phyloP scores from a whole-genome alignment of 2,797 vertebrate species.

The Forpus xanthops region DNA sequence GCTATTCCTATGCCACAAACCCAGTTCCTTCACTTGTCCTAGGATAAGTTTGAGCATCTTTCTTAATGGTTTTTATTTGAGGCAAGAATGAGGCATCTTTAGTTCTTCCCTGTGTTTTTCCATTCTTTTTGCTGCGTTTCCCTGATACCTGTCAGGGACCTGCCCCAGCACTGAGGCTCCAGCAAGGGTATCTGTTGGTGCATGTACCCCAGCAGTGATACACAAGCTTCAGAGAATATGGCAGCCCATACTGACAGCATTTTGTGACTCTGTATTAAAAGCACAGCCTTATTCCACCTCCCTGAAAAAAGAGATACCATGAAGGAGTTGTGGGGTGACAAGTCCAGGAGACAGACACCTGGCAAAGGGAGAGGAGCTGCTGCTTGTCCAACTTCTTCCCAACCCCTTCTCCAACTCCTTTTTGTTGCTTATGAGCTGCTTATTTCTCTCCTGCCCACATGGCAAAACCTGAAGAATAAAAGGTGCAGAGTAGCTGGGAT shows the following conservation, averaged over 20 bases:
- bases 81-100: neutral
- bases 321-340: neutral
- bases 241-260: fast-evolving
- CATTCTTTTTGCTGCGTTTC: neutral
- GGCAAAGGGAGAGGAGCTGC: neutral
- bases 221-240: neutral
- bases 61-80: neutral
- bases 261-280: neutral
- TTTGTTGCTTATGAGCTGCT: neutral
- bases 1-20: neutral
- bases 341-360: neutral
- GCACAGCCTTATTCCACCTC: neutral
- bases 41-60: neutral
- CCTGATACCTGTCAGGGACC: neutral
- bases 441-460: neutral
- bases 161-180: neutral
- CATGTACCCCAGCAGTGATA: fast-evolving
- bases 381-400: neutral
- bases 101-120: neutral
- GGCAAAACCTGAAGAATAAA: slow-evolving; percentile 60
- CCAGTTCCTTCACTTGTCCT: neutral
- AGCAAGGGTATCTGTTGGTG: fast-evolving
- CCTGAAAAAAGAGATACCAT: neutral
- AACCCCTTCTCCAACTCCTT: neutral
- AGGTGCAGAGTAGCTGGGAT: slow-evolving; percentile 70